These are phyloP conservation scores for Bathybates hornii DNA, from an alignment of 2,113 vertebrate genomes.

Conservation along the genomic window DNA sequence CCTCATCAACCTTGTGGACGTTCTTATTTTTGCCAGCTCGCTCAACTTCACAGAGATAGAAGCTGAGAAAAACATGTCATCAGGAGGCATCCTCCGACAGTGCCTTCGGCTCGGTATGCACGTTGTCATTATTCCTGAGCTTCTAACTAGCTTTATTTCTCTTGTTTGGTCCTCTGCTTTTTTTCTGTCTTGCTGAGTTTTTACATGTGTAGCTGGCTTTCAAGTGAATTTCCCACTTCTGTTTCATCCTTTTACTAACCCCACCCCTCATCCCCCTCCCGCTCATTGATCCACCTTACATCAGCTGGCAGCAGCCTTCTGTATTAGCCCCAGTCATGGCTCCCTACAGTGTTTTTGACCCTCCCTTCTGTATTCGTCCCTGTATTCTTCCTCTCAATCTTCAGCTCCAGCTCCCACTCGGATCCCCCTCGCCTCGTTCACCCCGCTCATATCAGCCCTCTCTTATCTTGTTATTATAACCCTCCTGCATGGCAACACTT, in stretches of 20 bases:
- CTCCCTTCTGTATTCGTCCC: slow-evolving; percentile 11
- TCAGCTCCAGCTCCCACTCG: background rate
- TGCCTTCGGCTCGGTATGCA: slow-evolving; percentile 90
- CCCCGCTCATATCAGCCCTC: slow-evolving; percentile 36
- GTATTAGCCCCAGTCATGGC: slow-evolving; percentile 25
- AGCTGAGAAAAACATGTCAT: slow-evolving; percentile 98
- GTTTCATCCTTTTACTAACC: background rate
- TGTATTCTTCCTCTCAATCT: background rate
- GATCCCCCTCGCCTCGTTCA: background rate
- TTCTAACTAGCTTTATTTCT: background rate
- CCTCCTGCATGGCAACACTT: slow-evolving; percentile 56
- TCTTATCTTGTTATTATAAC: slow-evolving; percentile 76
- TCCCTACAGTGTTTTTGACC: slow-evolving; percentile 23
- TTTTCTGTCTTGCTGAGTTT: background rate
- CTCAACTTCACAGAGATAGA: slow-evolving; percentile 97
- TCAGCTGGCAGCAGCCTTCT: slow-evolving; percentile 17
- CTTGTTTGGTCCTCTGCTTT: background rate
- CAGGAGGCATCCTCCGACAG: slow-evolving; percentile 91
- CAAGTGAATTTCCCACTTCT: background rate
- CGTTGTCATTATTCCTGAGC: background rate
- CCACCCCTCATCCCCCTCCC: background rate
- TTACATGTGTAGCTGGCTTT: background rate
- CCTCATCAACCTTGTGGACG: slow-evolving; percentile 89
- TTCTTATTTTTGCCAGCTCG: slow-evolving; percentile 95
- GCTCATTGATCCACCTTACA: slow-evolving; percentile 28